Percentiles rank a stretch among this genome's conserved stretches.
These are phyloP conservation scores for Agrochola lychnidis DNA, from an alignment of 2,888 invertebrate genomes.

Conservation along the genomic window DNA sequence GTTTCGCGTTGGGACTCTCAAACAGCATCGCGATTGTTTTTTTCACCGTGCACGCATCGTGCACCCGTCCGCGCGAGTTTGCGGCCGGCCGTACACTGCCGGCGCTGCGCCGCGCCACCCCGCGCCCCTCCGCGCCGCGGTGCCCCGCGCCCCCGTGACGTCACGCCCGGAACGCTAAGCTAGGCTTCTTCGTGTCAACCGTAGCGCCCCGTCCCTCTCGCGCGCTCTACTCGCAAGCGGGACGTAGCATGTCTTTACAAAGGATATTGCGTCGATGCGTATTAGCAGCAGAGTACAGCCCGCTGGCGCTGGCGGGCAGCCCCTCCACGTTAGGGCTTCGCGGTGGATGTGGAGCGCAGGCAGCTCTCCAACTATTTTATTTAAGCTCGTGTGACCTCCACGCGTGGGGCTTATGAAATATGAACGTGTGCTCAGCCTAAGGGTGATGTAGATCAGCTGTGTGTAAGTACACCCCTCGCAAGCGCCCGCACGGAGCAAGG, in stretches of 20 bases:
- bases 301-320: conserved; percentile 58
- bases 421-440: conserved; percentile 27
- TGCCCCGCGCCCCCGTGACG: conserved; percentile 82
- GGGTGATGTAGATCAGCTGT: conserved; percentile 49
- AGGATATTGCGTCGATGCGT: conserved; percentile 70
- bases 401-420: conserved; percentile 40
- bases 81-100: conserved; percentile 86
- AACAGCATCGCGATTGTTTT: conserved; percentile 91
- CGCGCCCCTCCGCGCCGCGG: conserved; percentile 70
- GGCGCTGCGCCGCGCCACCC: conserved; percentile 71
- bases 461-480: conserved; percentile 14
- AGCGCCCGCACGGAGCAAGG: conserved; percentile 35
- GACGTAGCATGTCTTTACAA: conserved; percentile 68
- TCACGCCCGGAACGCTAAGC: conserved; percentile 79
- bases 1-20: conserved; percentile 93
- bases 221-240: conserved; percentile 52
- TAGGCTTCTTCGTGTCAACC: conserved; percentile 75
- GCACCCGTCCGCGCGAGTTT: conserved; percentile 78
- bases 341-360: conserved; percentile 54
- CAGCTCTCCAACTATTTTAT: conserved; percentile 61
- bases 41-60: conserved; percentile 86
- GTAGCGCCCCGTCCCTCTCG: conserved; percentile 67
- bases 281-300: conserved; percentile 52
- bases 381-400: conserved; percentile 55
- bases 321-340: conserved; percentile 75